A percentile compares a stretch with the other conserved stretches of the same genome.
Evolutionary conservation across 2,888 invertebrate genomes (phyloP).

Genomic region (Aquatica leii): DNA sequence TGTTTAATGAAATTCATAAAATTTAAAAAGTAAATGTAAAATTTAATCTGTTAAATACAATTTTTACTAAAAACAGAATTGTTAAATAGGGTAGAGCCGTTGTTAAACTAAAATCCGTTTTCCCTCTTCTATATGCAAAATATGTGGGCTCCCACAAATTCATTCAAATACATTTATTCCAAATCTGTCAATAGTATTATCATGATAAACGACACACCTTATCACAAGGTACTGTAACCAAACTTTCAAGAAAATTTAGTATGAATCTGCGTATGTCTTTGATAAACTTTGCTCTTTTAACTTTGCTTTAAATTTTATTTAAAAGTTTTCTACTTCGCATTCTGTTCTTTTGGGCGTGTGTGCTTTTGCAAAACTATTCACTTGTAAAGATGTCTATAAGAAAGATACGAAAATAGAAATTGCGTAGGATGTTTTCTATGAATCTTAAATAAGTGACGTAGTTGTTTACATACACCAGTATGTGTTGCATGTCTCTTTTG

Average conservation of each 20-base stretch:
- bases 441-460: neutral
- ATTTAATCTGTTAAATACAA: neutral
- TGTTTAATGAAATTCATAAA: no score
- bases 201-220: constrained; percentile 42
- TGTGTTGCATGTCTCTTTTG: no score
- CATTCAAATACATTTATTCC: constrained; percentile 41
- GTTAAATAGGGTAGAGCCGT: constrained; percentile 23
- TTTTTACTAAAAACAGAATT: constrained; percentile 17
- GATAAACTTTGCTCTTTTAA: constrained; percentile 37
- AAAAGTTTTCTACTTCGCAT: constrained; percentile 23
- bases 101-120: constrained; percentile 20
- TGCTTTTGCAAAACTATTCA: constrained; percentile 23
- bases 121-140: constrained; percentile 25
- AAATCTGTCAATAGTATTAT: constrained; percentile 40
- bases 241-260: constrained; percentile 36
- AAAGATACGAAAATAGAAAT: constrained; percentile 13
- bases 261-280: constrained; percentile 33
- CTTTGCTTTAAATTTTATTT: constrained; percentile 38
- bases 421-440: constrained; percentile 10
- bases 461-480: no score
- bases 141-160: constrained; percentile 34
- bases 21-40: no score
- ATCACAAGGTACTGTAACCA: constrained; percentile 29
- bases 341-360: constrained; percentile 9
- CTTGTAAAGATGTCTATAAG: constrained; percentile 14